A percentile compares a stretch with the other conserved stretches of the same genome.
These are phyloP conservation scores for Clunio marinus DNA, from an alignment of 2,888 invertebrate genomes.

Conservation along the genomic window DNA sequence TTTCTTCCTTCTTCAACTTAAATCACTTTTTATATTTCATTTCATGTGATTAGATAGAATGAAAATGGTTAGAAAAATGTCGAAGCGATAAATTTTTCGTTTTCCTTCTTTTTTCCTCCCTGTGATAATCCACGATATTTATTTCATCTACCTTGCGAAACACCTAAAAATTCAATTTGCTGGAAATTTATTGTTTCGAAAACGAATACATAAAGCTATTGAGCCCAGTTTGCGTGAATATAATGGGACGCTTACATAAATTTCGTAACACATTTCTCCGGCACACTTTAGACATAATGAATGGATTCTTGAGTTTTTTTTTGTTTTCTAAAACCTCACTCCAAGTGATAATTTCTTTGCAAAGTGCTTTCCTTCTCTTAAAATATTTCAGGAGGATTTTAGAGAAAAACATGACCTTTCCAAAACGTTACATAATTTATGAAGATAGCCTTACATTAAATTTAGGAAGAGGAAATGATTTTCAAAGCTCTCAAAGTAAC, in stretches of 20 bases:
- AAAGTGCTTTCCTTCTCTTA: too few relatives aligned
- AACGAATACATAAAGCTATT: background rate
- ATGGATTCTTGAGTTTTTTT: too few relatives aligned
- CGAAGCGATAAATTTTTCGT: slow-evolving; percentile 3
- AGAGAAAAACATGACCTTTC: too few relatives aligned
- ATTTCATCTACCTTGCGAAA: background rate
- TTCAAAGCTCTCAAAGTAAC: background rate
- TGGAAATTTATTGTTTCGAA: slow-evolving; percentile 1
- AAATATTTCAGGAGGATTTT: too few relatives aligned
- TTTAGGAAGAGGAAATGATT: slow-evolving; percentile 2
- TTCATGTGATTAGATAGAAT: slow-evolving; percentile 11
- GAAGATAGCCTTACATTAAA: background rate
- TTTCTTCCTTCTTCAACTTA: too few relatives aligned
- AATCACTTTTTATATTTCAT: background rate
- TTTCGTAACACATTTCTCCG: too few relatives aligned
- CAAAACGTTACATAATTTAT: too few relatives aligned
- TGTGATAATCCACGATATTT: slow-evolving; percentile 12
- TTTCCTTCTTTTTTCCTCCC: too few relatives aligned
- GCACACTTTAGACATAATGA: too few relatives aligned
- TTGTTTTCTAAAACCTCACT: too few relatives aligned
- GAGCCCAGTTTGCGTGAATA: background rate
- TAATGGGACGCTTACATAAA: too few relatives aligned
- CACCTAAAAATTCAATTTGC: slow-evolving; percentile 17
- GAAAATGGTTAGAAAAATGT: slow-evolving; percentile 1
- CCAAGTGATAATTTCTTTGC: too few relatives aligned